Conservation (phyloP, 2,797 vertebrate species). For the Lepilemur septentrionalis region DNA sequence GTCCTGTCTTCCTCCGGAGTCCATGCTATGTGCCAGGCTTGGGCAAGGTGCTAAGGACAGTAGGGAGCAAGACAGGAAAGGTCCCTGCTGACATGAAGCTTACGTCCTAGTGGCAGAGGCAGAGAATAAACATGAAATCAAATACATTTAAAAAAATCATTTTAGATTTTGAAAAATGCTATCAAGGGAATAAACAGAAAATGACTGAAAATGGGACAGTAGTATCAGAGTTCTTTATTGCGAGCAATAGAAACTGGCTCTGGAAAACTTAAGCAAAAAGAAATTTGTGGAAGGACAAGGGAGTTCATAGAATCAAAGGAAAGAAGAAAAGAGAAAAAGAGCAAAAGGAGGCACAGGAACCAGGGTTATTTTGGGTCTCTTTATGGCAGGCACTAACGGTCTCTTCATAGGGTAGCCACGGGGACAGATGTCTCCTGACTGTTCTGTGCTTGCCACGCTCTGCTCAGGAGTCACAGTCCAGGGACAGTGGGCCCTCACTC, state of each 20-base stretch:
- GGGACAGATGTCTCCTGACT: neutral
- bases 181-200: neutral
- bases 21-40: neutral
- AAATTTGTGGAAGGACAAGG: neutral
- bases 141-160: neutral
- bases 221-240: neutral
- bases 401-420: neutral
- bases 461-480: neutral
- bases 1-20: neutral
- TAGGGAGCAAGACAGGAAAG: neutral
- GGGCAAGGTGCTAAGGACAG: neutral
- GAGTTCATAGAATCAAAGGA: neutral
- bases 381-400: neutral
- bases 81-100: neutral
- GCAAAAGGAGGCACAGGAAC: neutral
- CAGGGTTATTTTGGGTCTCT: neutral
- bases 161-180: slow-evolving; percentile 12
- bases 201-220: neutral
- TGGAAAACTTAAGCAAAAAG: neutral
- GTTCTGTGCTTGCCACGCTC: neutral
- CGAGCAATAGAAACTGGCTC: neutral
- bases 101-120: neutral
- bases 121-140: neutral
- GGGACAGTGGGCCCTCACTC: neutral
- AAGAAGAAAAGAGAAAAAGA: neutral